phyloP scores from a whole-genome alignment of 2,888 invertebrate species.

The Eurois occulta region DNA sequence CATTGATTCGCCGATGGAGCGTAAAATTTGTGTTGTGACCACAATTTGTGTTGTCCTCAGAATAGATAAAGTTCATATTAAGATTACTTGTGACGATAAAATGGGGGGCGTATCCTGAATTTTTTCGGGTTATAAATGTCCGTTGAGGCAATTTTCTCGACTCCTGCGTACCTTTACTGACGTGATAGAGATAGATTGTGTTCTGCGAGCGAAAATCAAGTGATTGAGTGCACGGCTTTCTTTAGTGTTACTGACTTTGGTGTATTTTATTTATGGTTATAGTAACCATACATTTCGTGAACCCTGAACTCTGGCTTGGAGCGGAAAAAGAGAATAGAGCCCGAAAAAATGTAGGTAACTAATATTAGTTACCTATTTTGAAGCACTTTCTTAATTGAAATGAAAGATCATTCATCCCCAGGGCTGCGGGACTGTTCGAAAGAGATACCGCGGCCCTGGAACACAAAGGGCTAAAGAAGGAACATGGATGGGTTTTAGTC shows the following conservation, averaged over 20 bases:
- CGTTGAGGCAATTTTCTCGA: constrained; percentile 57
- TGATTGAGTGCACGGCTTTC: constrained; percentile 65
- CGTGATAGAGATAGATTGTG: constrained; percentile 71
- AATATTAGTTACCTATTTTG: background rate
- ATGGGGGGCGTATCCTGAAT: constrained; percentile 52
- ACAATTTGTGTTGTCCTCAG: constrained; percentile 68
- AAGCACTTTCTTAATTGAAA: background rate
- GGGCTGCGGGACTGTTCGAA: too few species aligned
- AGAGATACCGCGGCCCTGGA: too few species aligned
- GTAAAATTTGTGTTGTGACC: constrained; percentile 73
- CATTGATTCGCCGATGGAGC: constrained; percentile 71
- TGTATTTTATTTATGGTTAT: constrained; percentile 45
- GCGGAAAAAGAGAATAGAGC: background rate
- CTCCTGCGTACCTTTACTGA: constrained; percentile 60
- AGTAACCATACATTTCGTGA: constrained; percentile 25
- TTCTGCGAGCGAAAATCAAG: constrained; percentile 67
- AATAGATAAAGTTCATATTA: constrained; percentile 68
- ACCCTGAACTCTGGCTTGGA: background rate
- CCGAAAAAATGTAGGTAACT: background rate
- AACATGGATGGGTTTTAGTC: too few species aligned
- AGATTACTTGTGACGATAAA: constrained; percentile 57
- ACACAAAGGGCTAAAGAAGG: too few species aligned
- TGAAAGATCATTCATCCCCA: too few species aligned
- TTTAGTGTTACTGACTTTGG: constrained; percentile 55
- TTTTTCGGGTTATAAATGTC: constrained; percentile 62